Evolutionary conservation across 2,888 invertebrate genomes (phyloP), one percentile per base, ranked within the genome.

Genomic region (Leptopilina drosophilae): DNA sequence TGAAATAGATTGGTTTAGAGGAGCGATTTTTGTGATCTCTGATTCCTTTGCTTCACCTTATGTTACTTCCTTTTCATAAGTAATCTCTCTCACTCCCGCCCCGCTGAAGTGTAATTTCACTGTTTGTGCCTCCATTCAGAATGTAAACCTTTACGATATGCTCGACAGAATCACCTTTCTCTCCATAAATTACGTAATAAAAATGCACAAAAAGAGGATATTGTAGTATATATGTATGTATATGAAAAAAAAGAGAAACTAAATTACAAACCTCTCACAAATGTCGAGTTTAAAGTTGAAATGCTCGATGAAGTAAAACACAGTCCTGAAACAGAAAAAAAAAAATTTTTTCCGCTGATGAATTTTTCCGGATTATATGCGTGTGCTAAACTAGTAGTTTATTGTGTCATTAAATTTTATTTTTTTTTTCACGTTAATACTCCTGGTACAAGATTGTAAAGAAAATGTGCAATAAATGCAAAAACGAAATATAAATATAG

Each of bases 221-320:
- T 20, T 20, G 20, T 20, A 20, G 20, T 20, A 20, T 20, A 20
- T 20, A 20, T 33, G 5, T 33, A 33, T 3, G 5, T 33, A 33
- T 33, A 33, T 33, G 7, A 42, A 42, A 42, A 42, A 42, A 42
- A 42, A 69, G 69, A 69, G 53, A 69, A 53, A 53, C 4, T 8
- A 53, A 69, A 53, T 53, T 69, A 69, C 69, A 53, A 69, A 69
- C 69, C 69, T 69, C 53, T 26, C 53, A 53, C 26, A 53, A 69
- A 49, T 26, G 69, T 69, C 53, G 49, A 53, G 14, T 53, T 69
- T 69, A 53, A 69, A 26, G 12, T 69, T 53, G 53, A 69, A 69
- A 69, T 69, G 49, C 14, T 69, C 53, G 49, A 69, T 69, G 26
- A 69, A 69, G 69, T 69, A 26, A 53, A 69, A 69, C 69, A 12